phyloP scores from a whole-genome alignment of 53 echinoderm and acorn worm genomes.

The Holothuria scabra region DNA sequence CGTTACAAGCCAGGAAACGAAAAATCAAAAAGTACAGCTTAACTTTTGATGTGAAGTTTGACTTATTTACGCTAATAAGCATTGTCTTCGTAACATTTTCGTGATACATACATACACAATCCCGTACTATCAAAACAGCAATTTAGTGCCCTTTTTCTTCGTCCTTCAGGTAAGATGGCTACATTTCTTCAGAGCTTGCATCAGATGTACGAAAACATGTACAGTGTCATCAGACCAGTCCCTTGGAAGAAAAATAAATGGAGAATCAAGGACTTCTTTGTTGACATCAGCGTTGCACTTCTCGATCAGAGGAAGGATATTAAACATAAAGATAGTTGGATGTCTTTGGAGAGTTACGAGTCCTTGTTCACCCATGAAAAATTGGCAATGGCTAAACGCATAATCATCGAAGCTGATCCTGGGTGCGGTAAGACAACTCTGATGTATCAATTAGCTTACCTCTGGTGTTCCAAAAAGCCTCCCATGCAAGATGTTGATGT shows the following conservation, averaged over 20 bases:
- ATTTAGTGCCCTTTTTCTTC: background rate
- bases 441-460: constrained; percentile 22
- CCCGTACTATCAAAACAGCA: too few species aligned
- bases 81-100: too few species aligned
- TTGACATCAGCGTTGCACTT: background rate
- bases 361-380: background rate
- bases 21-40: too few species aligned
- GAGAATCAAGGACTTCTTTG: constrained; percentile 8
- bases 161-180: background rate
- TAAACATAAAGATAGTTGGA: background rate
- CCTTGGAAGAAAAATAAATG: background rate
- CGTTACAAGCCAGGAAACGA: too few species aligned
- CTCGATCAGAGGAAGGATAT: background rate
- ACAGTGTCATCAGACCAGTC: background rate
- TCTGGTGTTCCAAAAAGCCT: constrained; percentile 2
- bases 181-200: background rate
- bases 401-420: constrained; percentile 6
- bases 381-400: background rate
- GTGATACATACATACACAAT: too few species aligned
- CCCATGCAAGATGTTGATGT: constrained; percentile 8
- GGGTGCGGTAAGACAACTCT: constrained; percentile 12
- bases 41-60: too few species aligned
- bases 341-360: background rate
- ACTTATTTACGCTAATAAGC: too few species aligned
- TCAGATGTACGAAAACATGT: background rate